A percentile compares a stretch with the other conserved stretches of the same genome.
Evolutionary conservation across 2,113 vertebrate genomes (phyloP).

Genomic region (Cynocephalus volans): DNA sequence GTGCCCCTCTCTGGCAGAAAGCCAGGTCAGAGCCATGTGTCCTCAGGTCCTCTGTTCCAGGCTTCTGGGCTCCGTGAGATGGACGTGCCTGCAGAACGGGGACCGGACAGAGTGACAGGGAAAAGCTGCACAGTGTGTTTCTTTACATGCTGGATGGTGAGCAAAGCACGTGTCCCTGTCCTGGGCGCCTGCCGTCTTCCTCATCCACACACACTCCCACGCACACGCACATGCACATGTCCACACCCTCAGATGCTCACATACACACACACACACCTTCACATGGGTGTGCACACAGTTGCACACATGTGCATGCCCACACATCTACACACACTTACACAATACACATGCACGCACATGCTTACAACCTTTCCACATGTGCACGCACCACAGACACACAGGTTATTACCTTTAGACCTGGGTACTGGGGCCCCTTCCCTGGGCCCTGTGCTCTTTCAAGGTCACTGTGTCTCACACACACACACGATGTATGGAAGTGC

Average conservation of each 20-base stretch:
- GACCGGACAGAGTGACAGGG: rapidly evolving
- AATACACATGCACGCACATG: not conserved
- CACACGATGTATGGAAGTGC: rapidly evolving
- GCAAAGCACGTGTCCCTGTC: not conserved
- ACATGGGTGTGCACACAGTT: rapidly evolving
- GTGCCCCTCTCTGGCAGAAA: not conserved
- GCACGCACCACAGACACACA: not conserved
- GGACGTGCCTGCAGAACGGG: not conserved
- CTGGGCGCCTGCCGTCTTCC: not conserved
- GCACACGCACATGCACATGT: no score
- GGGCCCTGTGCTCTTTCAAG: not conserved
- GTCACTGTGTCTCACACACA: no score
- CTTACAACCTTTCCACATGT: rapidly evolving
- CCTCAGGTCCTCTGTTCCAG: not conserved
- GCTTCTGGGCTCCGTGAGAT: not conserved
- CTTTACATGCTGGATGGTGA: rapidly evolving
- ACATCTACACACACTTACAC: not conserved
- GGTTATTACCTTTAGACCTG: not conserved
- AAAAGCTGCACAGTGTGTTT: rapidly evolving
- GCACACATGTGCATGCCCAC: no score
- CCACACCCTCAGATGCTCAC: not conserved
- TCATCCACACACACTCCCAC: no score
- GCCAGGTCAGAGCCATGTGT: not conserved
- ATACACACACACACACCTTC: rapidly evolving
- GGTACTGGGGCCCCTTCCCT: rapidly evolving